phyloP scores from a whole-genome alignment of 2,888 invertebrate genomes.

The Chironomus riparius region DNA sequence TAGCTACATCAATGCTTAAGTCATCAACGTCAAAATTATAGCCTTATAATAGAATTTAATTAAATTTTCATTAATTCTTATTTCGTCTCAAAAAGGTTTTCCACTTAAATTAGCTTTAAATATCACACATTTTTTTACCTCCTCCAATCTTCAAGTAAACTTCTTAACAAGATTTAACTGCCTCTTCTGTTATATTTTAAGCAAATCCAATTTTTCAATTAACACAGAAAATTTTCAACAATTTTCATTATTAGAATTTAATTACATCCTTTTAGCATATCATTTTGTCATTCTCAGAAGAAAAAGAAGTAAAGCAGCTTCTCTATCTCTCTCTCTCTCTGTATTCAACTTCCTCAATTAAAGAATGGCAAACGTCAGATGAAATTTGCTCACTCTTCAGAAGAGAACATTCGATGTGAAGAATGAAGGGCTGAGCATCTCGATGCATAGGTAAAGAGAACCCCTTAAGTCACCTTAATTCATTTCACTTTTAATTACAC shows the following conservation, averaged over 20 bases:
- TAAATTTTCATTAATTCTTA: not conserved
- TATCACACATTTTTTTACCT: not conserved
- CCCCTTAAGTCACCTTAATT: not conserved
- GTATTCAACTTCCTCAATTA: not conserved
- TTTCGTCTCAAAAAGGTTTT: not conserved
- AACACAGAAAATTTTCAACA: not conserved
- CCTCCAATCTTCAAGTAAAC: not conserved
- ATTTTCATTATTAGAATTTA: not conserved
- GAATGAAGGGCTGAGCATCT: too few species aligned
- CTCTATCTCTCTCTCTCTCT: too few species aligned
- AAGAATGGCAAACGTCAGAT: not conserved
- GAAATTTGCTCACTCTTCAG: not conserved
- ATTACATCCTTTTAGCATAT: constrained; percentile 4
- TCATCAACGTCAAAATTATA: too few species aligned
- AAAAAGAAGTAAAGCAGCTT: not conserved
- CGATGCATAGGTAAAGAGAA: not conserved
- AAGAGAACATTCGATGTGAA: not conserved
- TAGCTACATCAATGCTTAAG: too few species aligned
- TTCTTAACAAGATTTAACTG: not conserved
- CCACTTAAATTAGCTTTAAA: not conserved
- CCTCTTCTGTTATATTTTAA: too few species aligned
- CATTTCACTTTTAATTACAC: not conserved
- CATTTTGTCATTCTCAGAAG: not conserved
- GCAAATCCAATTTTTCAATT: not conserved
- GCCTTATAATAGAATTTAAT: not conserved